These are phyloP conservation scores for Dicentrarchus labrax DNA, from an alignment of 2,113 vertebrate species.

Conservation along the genomic window DNA sequence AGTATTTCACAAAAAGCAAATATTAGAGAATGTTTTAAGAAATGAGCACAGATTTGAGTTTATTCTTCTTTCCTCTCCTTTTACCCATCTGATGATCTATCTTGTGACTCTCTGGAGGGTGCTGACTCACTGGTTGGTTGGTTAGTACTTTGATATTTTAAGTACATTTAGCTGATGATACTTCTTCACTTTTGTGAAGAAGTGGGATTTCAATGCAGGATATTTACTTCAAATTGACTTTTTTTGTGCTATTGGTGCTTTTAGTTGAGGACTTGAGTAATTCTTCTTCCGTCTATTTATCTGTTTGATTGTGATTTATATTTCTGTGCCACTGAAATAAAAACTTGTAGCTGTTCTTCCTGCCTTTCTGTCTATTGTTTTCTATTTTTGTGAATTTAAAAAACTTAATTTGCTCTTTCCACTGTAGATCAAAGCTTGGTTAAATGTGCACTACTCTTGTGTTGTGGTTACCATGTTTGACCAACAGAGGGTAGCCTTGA, in stretches of 20 bases:
- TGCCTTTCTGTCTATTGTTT: not conserved
- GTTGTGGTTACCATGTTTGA: constrained; percentile 26
- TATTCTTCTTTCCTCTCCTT: not conserved
- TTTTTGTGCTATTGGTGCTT: not conserved
- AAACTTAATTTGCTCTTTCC: not conserved
- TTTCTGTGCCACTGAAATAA: not conserved
- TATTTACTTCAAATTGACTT: not conserved
- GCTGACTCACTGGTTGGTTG: not conserved
- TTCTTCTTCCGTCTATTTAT: not conserved
- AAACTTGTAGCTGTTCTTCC: not conserved
- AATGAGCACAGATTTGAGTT: too few species aligned
- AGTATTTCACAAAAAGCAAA: too few species aligned
- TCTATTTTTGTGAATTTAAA: not conserved
- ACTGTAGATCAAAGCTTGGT: not conserved
- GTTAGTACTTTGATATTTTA: too few species aligned
- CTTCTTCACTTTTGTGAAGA: not conserved
- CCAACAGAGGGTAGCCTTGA: constrained; percentile 57
- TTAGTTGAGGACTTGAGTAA: not conserved
- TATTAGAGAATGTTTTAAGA: too few species aligned
- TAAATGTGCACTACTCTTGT: not conserved
- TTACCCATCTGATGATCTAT: not conserved
- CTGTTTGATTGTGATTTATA: not conserved
- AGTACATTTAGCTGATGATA: not conserved
- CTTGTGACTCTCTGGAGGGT: not conserved
- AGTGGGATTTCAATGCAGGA: not conserved